Evolutionary conservation across 2,113 vertebrate species (phyloP).

Genomic region (Lamprologus callipterus): DNA sequence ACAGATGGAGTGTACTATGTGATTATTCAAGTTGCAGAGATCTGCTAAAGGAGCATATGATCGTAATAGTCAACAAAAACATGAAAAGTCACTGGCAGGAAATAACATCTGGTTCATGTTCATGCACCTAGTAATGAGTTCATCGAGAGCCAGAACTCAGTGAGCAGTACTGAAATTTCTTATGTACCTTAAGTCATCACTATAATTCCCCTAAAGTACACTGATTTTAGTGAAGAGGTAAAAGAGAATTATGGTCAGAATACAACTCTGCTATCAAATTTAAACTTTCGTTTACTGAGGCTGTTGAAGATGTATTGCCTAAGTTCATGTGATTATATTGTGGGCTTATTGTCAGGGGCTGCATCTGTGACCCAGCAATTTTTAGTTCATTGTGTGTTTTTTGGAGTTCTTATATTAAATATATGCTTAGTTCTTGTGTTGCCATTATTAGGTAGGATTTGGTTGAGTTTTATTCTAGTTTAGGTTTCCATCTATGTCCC

Average conservation of each 20-base stretch:
- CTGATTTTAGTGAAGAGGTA: not conserved
- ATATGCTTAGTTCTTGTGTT: not conserved
- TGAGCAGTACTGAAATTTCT: not conserved
- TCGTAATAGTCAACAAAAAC: not conserved
- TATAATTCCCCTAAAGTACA: not conserved
- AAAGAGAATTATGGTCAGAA: not conserved
- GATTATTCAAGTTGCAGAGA: not conserved
- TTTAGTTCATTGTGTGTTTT: not conserved
- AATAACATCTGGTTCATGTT: not conserved
- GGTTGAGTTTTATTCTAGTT: not conserved
- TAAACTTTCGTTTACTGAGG: not conserved
- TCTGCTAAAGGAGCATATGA: not conserved
- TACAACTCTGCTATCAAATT: not conserved
- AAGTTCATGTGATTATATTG: not conserved
- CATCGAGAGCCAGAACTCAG: not conserved
- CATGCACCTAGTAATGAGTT: not conserved
- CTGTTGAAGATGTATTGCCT: not conserved
- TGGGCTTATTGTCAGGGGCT: not conserved
- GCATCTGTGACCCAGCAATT: not conserved
- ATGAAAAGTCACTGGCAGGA: not conserved
- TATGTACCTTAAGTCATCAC: not conserved
- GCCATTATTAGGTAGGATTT: not conserved
- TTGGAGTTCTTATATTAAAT: not conserved
- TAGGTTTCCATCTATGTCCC: not conserved
- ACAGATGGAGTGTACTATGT: not conserved